A percentile compares a stretch with the other conserved stretches of the same genome.
phyloP scores from a whole-genome alignment of 37 sponge, comb jelly and placozoan genomes.

The Crambe crambe region DNA sequence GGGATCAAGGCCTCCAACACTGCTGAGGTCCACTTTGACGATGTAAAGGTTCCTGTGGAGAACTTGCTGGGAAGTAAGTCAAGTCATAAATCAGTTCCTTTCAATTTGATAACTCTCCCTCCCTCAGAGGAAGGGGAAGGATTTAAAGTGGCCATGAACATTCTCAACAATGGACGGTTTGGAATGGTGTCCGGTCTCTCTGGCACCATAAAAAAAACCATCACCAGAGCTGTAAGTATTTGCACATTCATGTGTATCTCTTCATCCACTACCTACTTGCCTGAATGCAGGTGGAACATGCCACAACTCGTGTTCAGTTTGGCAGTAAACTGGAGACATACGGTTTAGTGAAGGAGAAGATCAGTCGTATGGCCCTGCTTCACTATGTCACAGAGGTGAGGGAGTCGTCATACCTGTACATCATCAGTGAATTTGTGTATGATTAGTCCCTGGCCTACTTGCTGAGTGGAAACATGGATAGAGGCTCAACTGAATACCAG shows the following conservation, averaged over 20 bases:
- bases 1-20: constrained; percentile 98
- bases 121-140: constrained; percentile 86
- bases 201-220: constrained; percentile 92
- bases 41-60: constrained; percentile 93
- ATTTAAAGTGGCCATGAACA: constrained; percentile 98
- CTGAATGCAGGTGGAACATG: constrained; percentile 85
- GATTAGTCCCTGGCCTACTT: constrained; percentile 98
- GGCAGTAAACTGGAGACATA: constrained; percentile 86
- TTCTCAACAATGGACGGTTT: constrained; percentile 99
- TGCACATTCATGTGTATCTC: too few relatives aligned
- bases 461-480: constrained; percentile 98
- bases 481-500: constrained; percentile 90
- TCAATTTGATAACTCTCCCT: not conserved
- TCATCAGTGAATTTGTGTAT: not conserved
- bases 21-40: constrained; percentile 93
- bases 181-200: constrained; percentile 97
- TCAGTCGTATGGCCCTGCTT: constrained; percentile 89
- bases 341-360: constrained; percentile 92
- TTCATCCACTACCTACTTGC: too few relatives aligned
- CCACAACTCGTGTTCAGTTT: constrained; percentile 90
- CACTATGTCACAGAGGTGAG: constrained; percentile 93
- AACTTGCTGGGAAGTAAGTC: constrained; percentile 84
- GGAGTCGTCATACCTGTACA: not conserved
- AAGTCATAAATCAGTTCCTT: not conserved
- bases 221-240: constrained; percentile 79